Evolutionary conservation across 2,888 invertebrate genomes (phyloP).

Genomic region (Eupithecia inturbata): DNA sequence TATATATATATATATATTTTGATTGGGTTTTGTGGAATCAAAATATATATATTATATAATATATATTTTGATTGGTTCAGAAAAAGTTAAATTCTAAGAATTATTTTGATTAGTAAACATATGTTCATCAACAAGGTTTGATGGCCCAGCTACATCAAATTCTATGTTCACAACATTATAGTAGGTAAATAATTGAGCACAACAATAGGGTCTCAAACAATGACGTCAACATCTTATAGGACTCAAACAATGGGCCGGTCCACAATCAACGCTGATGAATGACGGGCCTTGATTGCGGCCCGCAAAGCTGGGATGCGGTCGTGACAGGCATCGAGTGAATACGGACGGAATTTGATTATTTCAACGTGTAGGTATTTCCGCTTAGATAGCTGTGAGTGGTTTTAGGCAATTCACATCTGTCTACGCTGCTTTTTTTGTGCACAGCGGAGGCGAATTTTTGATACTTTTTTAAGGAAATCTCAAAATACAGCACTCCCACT

Average conservation of each 20-base stretch:
- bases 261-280: slow-evolving; percentile 29
- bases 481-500: no score
- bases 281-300: slow-evolving; percentile 28
- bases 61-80: no score
- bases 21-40: no score
- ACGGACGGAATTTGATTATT: not conserved
- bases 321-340: slow-evolving; percentile 22
- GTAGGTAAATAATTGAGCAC: slow-evolving; percentile 7
- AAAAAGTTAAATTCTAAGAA: no score
- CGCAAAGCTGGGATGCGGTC: slow-evolving; percentile 28
- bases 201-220: slow-evolving; percentile 10
- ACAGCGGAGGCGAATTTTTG: no score
- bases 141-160: not conserved
- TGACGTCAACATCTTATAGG: not conserved
- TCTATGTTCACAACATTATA: not conserved
- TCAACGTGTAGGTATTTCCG: not conserved
- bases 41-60: no score
- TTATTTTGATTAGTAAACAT: no score
- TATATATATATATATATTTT: no score
- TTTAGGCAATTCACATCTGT: no score
- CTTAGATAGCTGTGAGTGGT: no score
- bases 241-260: slow-evolving; percentile 29
- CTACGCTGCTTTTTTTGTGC: no score
- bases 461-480: no score
- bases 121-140: not conserved